Percentiles rank a stretch among this genome's conserved stretches.
These are phyloP conservation scores for Eira barbara DNA, from an alignment of 2,113 vertebrate genomes.

Conservation along the genomic window DNA sequence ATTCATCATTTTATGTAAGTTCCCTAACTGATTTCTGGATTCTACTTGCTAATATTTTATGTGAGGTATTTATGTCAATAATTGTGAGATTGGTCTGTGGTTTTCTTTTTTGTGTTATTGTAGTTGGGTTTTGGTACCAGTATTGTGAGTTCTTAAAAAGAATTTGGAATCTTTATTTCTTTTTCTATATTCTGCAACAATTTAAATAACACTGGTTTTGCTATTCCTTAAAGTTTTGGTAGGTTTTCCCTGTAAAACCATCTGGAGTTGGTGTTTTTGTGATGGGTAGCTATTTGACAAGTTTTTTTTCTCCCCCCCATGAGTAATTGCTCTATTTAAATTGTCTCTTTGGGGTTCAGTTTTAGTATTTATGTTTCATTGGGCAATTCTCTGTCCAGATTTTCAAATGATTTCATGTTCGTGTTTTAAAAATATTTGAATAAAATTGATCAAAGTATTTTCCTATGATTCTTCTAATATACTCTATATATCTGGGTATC, in stretches of 20 bases:
- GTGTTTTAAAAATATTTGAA: constrained; percentile 19
- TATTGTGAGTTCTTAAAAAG: constrained; percentile 6
- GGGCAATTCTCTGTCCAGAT: background rate
- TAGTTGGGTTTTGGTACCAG: background rate
- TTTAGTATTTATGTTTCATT: constrained; percentile 25
- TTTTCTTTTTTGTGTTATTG: constrained; percentile 25
- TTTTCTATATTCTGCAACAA: constrained; percentile 40
- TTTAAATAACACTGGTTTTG: constrained; percentile 33
- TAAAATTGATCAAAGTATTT: background rate
- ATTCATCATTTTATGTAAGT: background rate
- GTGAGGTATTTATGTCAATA: background rate
- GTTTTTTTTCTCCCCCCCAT: background rate
- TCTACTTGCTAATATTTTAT: background rate
- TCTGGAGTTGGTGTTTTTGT: constrained; percentile 38
- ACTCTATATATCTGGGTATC: background rate
- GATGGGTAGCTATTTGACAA: background rate
- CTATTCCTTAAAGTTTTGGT: constrained; percentile 27
- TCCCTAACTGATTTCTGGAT: background rate
- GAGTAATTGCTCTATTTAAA: constrained; percentile 3
- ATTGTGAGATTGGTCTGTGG: background rate
- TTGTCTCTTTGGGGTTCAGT: background rate
- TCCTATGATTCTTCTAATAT: background rate
- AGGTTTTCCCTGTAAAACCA: constrained; percentile 19
- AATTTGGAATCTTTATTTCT: constrained; percentile 26
- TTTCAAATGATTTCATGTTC: constrained; percentile 32